Evolutionary conservation across 2,888 invertebrate genomes (phyloP), one percentile per base, ranked within the genome.

Genomic region (Eupithecia exiguata): DNA sequence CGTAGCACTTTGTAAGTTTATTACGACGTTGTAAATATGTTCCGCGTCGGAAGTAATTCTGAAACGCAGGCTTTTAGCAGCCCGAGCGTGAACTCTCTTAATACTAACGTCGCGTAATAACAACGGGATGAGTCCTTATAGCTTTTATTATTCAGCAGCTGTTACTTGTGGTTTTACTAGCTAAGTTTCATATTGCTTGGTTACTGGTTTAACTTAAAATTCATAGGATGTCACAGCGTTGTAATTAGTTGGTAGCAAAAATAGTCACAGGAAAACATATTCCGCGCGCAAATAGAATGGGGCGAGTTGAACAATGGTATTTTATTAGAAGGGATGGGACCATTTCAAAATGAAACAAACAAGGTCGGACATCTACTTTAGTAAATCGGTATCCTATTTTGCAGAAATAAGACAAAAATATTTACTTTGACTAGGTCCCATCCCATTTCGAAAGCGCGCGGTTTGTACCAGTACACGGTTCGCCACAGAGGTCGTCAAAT

Each of bases 11-110:
- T 35, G 65, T 65, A 14, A 65, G 65, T 36, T 36, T 65, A 40
- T 65, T 21, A 21, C 36, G 65, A 65, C 65, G 58, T 58, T 58
- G 65, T 38, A 40, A 65, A 40, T 36, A 65, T 65, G 38, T 65
- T 38, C 21, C 36, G 38, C 40, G 38, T 65, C 65, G 38, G 38
- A 65, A 36, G 36, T 65, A 35, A 62, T 62, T 62, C 35, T 35
- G 62, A 16, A 62, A 62, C 35, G 16, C 62, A 35, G 35, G 62
- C 62, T 62, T 62, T 62, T 62, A 62, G 35, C 61, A 30, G 10
- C 30, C 16, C 18, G 18, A 35, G 61, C 61, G 61, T 16, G 35
- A 62, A 35, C 62, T 25, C 61, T 61, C 25, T 62, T 62, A 30
- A 62, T 62, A 35, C 18, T 35, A 35, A 62, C 35, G 35, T 30